Base-by-base conservation (phyloP, 2,797 vertebrate genomes). In the Botia kubotai region DNA sequence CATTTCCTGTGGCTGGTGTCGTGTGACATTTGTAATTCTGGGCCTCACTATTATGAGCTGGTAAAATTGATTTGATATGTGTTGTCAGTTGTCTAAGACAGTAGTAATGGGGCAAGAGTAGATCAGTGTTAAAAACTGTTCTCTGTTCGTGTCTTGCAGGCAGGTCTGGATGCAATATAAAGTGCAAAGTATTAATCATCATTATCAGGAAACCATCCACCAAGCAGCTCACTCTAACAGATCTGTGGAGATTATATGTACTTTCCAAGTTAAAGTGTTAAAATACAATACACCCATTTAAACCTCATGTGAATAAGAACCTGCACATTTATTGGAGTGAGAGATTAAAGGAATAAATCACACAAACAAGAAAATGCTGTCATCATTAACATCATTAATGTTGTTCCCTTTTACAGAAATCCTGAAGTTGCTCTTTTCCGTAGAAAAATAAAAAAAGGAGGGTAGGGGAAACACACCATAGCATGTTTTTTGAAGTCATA, bases 1-100 rank as follows among this genome's bases (percentile, higher is more conserved):
- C 91, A 92, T 91, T 93, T 93, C 92, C 93, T 94, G 91, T 88
- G 85, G 87, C 89, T 89, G 87, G 84, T 80, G 77, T 83, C 67
- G 46, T 75, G 79, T 73, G 82, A 77, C 52, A 48, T 70, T 77
- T 83, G 75, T 75, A 33, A 36, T 81, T 63, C 60, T 60, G 80
- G 62, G 60, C 60, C 14, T 23, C 65, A 65, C 80, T 71, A 4
- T 71, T 72, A 52, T 53, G 77, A 72, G 43, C 77, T 50, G 10
- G 33, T 80, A 33, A 60, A 50, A 72, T 68, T 33, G n/a, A 75
- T 72, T 43, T 79, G 73, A 80, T 65, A 29, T 55, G 16, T 80
- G 60, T 53, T 23, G 19, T 80, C 46, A 23, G 63, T 80, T 68
- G n/a, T 78, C 60, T 62, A 81, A 62, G 33, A 63, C 12, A 8